phyloP scores from a whole-genome alignment of 2,113 vertebrate genomes.

The Ceyx margarethae region DNA sequence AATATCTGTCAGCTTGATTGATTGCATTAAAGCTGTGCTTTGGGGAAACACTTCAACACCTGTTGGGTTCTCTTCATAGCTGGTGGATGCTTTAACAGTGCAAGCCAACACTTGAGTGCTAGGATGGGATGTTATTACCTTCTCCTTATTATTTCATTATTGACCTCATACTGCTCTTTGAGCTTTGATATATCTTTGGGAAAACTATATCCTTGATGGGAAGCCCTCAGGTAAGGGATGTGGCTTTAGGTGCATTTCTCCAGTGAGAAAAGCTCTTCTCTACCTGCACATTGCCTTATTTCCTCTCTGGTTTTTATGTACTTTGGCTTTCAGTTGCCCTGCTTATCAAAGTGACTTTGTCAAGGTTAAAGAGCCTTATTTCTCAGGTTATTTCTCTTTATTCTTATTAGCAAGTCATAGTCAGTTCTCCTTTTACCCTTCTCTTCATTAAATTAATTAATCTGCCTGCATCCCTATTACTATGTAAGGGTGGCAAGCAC shows the following conservation, averaged over 20 bases:
- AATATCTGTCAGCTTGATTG: neutral
- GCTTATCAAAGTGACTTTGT: neutral
- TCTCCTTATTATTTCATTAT: neutral
- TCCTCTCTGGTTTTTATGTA: neutral
- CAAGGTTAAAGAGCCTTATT: neutral
- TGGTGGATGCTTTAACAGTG: neutral
- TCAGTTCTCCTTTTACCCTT: neutral
- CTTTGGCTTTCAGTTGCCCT: neutral
- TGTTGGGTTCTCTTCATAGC: neutral
- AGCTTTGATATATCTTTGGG: neutral
- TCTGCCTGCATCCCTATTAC: neutral
- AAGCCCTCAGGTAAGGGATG: neutral
- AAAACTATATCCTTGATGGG: neutral
- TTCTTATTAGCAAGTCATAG: neutral
- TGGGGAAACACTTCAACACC: neutral
- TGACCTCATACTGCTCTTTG: neutral
- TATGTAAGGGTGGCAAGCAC: neutral
- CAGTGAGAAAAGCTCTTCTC: neutral
- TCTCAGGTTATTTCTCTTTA: neutral
- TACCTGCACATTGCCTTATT: neutral
- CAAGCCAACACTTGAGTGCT: neutral
- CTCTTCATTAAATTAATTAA: neutral
- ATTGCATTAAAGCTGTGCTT: neutral
- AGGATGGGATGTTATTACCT: neutral
- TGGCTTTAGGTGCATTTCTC: neutral